Base-by-base conservation (phyloP, 2,797 vertebrate species). In the Champsocephalus gunnari region DNA sequence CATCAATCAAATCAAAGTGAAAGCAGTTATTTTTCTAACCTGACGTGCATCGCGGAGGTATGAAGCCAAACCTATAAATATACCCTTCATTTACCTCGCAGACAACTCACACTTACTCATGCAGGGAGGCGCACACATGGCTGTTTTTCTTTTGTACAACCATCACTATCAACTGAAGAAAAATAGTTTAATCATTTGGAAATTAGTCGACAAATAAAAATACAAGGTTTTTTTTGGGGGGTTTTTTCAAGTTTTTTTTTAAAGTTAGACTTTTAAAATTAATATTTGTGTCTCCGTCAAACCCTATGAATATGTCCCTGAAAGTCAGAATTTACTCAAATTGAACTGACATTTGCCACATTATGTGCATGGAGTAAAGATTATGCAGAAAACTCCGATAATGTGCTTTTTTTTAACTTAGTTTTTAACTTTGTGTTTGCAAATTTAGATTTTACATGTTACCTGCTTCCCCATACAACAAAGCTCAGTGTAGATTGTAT, bases 11-110 rank as follows among this genome's bases (percentile, higher is more conserved):
- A 88, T 87, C 79, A 87, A 89, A 88, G 79, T 93, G 92, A 95
- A 94, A 92, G 93, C 89, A 81, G 91, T 87, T 94, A 91, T 95
- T 95, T 94, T 92, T 94, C 89, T 93, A 94, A 92, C 90, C 88
- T 93, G 92, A 86, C 71, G 48, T 88, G 81, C 82, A 89, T 92
- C 60, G 38, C 74, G 9, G 85, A 90, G 87, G 92, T 89, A 94
- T 91, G 92, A 93, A 84, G 84, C 61, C 65, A 83, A 88, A 87
- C 86, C 87, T 90, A 92, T 93, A 94, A 94, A 94, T 93, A 94
- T 68, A 91, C 48, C 17, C 76, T 61, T 86, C 75, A 75, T 76
- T 81, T 71, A 87, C 84, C 72, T 84, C 53, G 24, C 43, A 86
- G 75, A 89, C 84, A 87, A 55, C 81, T 73, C 65, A 74, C 66